Evolutionary conservation across 1,140 invertebrate species (phyloP).

Genomic region (Papilio helenus): DNA sequence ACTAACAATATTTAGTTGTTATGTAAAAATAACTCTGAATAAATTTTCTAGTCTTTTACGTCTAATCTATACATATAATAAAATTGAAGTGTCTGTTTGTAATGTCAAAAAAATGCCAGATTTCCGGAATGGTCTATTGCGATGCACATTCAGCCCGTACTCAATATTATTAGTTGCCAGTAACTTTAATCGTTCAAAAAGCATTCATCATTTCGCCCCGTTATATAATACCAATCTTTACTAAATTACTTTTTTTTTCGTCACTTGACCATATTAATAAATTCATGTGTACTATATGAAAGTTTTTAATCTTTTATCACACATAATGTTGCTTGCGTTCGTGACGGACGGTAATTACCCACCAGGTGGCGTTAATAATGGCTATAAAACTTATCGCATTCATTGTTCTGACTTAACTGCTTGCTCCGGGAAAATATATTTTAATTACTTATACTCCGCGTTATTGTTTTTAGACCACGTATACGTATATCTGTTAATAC

Average conservation of each 20-base stretch:
- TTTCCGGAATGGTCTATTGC: too few relatives aligned
- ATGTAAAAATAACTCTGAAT: neutral
- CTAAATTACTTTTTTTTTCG: neutral
- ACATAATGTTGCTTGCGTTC: slow-evolving; percentile 5
- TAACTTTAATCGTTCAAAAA: too few relatives aligned
- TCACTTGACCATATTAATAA: neutral
- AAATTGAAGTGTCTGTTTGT: too few relatives aligned
- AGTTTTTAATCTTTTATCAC: slow-evolving; percentile 18
- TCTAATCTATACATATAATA: too few relatives aligned
- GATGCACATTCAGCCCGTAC: too few relatives aligned
- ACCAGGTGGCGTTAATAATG: slow-evolving; percentile 3
- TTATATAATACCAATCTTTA: neutral
- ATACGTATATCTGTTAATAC: neutral
- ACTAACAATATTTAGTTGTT: neutral
- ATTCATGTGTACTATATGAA: neutral
- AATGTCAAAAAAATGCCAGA: too few relatives aligned
- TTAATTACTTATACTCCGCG: neutral
- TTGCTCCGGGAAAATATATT: slow-evolving; percentile 16
- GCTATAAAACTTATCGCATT: slow-evolving; percentile 21
- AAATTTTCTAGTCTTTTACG: too few relatives aligned
- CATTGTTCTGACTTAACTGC: slow-evolving; percentile 4
- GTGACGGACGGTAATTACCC: slow-evolving; percentile 10
- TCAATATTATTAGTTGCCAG: too few relatives aligned
- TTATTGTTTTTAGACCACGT: neutral
- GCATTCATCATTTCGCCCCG: too few relatives aligned